Base-by-base conservation (phyloP, 1,140 invertebrate species). In the Penaeus indicus region DNA sequence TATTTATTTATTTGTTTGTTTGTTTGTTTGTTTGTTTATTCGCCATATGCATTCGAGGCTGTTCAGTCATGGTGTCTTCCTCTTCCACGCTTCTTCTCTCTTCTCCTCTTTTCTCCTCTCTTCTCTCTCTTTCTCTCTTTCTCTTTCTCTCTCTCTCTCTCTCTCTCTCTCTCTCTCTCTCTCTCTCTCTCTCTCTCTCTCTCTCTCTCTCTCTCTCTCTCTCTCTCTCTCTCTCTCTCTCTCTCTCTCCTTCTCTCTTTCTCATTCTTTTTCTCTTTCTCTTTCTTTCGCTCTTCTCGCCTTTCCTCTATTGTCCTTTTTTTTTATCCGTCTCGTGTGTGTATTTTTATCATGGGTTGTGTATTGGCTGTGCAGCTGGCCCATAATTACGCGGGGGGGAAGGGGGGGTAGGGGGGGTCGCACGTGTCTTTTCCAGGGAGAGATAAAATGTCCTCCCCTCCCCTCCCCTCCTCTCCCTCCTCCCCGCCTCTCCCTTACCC, bases 91-190 rank as follows among this genome's bases (percentile, higher is more conserved):
- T 77, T 27, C 27, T 27, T 77, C 75, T 38, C 75, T 77, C 32
- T 77, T 27, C 27, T 27, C 27, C 75, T 77, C 75, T 77, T 27
- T 77, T 27, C 32, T 27, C 32, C 75, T 77, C 75, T 77, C 75
- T 77, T 38, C 32, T 77, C 75, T 38, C 75, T 38, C 32, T 38
- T 27, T 38, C 32, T 32, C 72, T 32, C 27, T 32, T 19, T 13
- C 27, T 16, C 13, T 21, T 16, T 13, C 13, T 21, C 25, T 32
- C n/a, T 19, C 25, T 5, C 32, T 7, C 7, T 54, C 25, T 18
- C 8, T 4, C 69, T 13, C 19, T 27, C 69, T n/a, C 69, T 38
- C 69, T 64, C 7, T 11, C 18, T 27, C 64, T 13, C 13, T 62
- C 18, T 38, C 8, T 22, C 27, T 13, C 47, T n/a, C 84, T 47